Conservation (phyloP, 2,888 invertebrate genomes). For the Amiota mariae region DNA sequence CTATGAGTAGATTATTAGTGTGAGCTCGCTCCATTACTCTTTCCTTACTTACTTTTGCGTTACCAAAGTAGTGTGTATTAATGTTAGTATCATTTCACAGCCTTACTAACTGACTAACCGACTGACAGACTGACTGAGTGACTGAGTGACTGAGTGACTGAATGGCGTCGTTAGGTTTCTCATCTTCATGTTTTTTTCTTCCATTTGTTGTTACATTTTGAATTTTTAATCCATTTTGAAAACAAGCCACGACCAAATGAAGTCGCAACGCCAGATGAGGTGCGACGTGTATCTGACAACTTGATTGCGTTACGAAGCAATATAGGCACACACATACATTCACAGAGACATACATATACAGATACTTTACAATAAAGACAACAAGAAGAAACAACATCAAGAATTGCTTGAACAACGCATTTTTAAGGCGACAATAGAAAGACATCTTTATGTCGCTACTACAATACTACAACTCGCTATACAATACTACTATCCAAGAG, state of each 20-base stretch:
- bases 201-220: conserved; percentile 30
- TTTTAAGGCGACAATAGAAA: conserved; percentile 1
- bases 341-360: too few relatives aligned
- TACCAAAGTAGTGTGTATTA: conserved; percentile 19
- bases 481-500: too few relatives aligned
- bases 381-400: background rate
- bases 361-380: too few relatives aligned
- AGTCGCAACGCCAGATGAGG: too few relatives aligned
- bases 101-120: too few relatives aligned
- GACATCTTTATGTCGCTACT: background rate
- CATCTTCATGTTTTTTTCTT: background rate
- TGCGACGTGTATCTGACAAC: background rate
- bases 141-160: too few relatives aligned
- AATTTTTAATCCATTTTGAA: conserved; percentile 42
- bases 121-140: too few relatives aligned
- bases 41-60: conserved; percentile 45
- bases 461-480: background rate
- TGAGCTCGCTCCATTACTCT: conserved; percentile 27
- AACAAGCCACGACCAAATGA: conserved; percentile 7
- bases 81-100: conserved; percentile 19
- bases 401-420: conserved; percentile 2
- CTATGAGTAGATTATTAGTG: conserved; percentile 58
- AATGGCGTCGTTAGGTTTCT: too few relatives aligned
- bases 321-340: too few relatives aligned
- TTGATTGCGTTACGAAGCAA: conserved; percentile 11